These are phyloP conservation scores for Meandrusa payeni DNA, from an alignment of 2,888 invertebrate genomes.

Conservation along the genomic window DNA sequence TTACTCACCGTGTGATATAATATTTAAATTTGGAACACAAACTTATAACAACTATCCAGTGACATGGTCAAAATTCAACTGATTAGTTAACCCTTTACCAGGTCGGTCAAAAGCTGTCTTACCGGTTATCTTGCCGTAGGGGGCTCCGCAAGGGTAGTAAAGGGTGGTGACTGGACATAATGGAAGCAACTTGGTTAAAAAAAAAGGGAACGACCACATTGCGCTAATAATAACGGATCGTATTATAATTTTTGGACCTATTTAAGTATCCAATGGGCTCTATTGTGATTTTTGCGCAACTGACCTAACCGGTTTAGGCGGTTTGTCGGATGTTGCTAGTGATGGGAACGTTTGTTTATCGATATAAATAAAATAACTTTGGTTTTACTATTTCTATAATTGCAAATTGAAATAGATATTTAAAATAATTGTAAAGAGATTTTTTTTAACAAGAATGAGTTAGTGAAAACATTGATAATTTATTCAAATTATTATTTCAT, in stretches of 20 bases:
- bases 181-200: constrained; percentile 46
- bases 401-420: no score
- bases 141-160: constrained; percentile 51
- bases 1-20: constrained; percentile 10
- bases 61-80: constrained; percentile 65
- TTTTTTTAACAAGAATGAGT: no score
- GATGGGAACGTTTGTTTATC: no score
- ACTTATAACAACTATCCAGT: constrained; percentile 32
- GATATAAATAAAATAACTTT: no score
- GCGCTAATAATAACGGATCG: constrained; percentile 62
- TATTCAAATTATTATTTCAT: no score
- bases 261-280: constrained; percentile 77
- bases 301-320: constrained; percentile 75
- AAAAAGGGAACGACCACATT: constrained; percentile 42
- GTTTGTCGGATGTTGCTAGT: constrained; percentile 42
- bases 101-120: constrained; percentile 75
- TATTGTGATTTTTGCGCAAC: constrained; percentile 71
- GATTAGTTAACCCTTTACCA: constrained; percentile 59
- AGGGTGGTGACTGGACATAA: constrained; percentile 76
- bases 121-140: constrained; percentile 74
- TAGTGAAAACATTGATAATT: no score
- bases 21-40: constrained; percentile 21
- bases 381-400: no score
- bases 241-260: constrained; percentile 79
- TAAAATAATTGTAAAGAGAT: no score